phyloP scores from a whole-genome alignment of 2,797 vertebrate genomes.

The Molossus alvarezi region DNA sequence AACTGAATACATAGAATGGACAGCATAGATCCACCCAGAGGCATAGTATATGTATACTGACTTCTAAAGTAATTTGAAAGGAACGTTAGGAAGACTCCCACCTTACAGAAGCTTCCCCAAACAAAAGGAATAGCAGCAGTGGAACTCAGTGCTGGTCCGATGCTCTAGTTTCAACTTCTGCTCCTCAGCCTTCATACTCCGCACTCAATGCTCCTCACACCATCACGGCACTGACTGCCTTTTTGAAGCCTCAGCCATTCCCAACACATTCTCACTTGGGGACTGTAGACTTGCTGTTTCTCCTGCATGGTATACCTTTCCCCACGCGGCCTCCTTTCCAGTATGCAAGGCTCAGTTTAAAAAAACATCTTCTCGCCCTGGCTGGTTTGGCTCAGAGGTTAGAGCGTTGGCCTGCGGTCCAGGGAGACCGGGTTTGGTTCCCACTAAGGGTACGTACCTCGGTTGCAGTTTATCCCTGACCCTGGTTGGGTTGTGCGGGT shows the following conservation, averaged over 20 bases:
- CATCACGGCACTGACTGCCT: not conserved
- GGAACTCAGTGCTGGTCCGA: no score
- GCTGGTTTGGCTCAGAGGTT: no score
- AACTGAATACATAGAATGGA: not conserved
- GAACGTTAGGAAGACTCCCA: not conserved
- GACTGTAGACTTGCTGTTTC: not conserved
- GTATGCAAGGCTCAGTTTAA: not conserved
- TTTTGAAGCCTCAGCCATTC: not conserved
- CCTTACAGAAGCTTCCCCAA: not conserved
- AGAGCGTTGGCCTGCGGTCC: no score
- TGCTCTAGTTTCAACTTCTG: not conserved
- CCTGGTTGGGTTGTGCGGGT: no score
- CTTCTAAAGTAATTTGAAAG: not conserved
- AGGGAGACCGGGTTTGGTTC: no score
- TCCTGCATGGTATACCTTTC: not conserved
- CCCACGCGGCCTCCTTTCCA: not conserved
- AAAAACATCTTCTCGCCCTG: not conserved
- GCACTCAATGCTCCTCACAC: not conserved
- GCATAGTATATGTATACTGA: not conserved
- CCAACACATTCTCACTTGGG: not conserved
- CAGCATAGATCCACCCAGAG: not conserved
- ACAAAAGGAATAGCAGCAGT: not conserved
- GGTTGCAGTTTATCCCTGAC: no score
- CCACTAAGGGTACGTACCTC: no score
- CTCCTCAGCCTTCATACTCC: not conserved